Evolutionary conservation across 2,113 vertebrate genomes (phyloP).

Genomic region (Apodemus sylvaticus): DNA sequence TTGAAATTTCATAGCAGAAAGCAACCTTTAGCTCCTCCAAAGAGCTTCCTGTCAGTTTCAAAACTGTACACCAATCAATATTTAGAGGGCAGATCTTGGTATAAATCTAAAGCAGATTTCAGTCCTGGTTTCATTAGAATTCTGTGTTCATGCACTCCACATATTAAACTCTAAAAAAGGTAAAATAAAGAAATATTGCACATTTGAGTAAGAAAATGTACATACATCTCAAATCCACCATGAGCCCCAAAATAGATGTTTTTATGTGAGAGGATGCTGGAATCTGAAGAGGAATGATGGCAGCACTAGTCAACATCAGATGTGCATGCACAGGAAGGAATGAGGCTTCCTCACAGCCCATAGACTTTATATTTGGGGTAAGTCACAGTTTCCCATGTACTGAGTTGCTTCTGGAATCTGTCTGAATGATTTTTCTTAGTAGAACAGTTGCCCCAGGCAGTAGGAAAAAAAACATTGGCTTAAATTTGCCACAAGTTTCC

Average conservation of each 20-base stretch:
- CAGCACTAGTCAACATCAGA: background rate
- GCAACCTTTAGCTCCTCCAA: background rate
- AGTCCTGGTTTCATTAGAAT: background rate
- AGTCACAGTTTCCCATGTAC: background rate
- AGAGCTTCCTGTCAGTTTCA: background rate
- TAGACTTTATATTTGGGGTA: background rate
- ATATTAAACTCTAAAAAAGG: constrained; percentile 27
- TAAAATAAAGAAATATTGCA: background rate
- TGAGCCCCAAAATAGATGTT: background rate
- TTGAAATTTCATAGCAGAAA: constrained; percentile 23
- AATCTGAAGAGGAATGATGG: background rate
- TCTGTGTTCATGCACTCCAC: background rate
- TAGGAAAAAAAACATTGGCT: background rate
- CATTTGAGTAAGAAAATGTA: background rate
- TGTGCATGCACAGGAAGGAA: background rate
- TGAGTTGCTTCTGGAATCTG: background rate
- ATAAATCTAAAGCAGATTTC: background rate
- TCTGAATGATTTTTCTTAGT: background rate
- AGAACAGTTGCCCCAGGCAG: background rate
- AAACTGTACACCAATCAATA: constrained; percentile 11
- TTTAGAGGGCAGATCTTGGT: background rate
- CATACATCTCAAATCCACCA: background rate
- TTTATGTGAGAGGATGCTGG: background rate
- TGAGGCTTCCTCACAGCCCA: background rate
- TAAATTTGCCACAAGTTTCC: background rate